Evolutionary conservation across 1,140 invertebrate species (phyloP).

Genomic region (Drepana arcuata): DNA sequence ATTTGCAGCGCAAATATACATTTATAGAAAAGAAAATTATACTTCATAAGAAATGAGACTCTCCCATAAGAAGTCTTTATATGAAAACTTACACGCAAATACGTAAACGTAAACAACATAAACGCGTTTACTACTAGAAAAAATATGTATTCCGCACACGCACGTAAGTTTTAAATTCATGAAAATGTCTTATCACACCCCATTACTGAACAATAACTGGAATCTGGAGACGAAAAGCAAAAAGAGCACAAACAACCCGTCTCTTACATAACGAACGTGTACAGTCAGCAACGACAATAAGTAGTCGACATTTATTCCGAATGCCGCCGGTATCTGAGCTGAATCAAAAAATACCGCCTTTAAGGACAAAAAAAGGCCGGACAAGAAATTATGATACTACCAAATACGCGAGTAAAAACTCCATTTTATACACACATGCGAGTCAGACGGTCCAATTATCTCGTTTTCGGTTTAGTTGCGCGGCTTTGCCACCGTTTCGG

Average conservation of each 20-base stretch:
- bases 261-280: slow-evolving; percentile 25
- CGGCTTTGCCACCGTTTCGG: slow-evolving; percentile 5
- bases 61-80: no score
- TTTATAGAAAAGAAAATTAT: no score
- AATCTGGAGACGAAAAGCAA: slow-evolving; percentile 20
- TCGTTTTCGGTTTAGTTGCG: slow-evolving; percentile 19
- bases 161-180: slow-evolving; percentile 25
- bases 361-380: slow-evolving; percentile 24
- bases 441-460: slow-evolving; percentile 58
- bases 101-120: no score
- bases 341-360: slow-evolving; percentile 44
- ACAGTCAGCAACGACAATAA: slow-evolving; percentile 28
- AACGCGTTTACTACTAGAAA: no score
- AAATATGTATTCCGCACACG: slow-evolving; percentile 7
- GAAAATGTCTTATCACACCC: slow-evolving; percentile 36
- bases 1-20: no score
- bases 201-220: slow-evolving; percentile 37
- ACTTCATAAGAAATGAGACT: no score
- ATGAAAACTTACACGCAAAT: no score
- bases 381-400: slow-evolving; percentile 65
- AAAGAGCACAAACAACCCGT: slow-evolving; percentile 16
- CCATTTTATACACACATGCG: slow-evolving; percentile 30
- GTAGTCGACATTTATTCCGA: slow-evolving; percentile 36
- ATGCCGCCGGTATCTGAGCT: slow-evolving; percentile 34
- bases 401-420: slow-evolving; percentile 52